phyloP scores from a whole-genome alignment of 2,113 vertebrate species.

The Danio rerio region DNA sequence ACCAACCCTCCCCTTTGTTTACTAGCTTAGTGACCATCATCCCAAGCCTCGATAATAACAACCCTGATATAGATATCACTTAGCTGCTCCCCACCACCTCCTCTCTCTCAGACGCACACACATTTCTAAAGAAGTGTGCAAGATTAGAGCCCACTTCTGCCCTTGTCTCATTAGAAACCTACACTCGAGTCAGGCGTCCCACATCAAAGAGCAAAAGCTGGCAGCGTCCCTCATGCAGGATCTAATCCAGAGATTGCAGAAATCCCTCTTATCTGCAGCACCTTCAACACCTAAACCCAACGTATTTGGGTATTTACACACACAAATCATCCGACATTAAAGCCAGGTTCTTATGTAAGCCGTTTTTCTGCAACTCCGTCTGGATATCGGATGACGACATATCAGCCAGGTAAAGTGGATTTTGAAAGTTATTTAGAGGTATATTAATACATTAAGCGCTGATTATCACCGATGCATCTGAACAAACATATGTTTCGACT shows the following conservation, averaged over 20 bases:
- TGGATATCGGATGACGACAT: conserved; percentile 4
- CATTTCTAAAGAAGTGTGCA: conserved; percentile 6
- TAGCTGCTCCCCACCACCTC: too few species aligned
- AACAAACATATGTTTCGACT: conserved; percentile 18
- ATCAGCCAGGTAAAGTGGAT: conserved; percentile 45
- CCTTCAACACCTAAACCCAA: conserved; percentile 39
- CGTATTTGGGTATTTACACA: conserved; percentile 14
- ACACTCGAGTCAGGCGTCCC: conserved; percentile 22
- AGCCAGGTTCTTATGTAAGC: conserved; percentile 44
- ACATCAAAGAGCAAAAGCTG: conserved; percentile 41
- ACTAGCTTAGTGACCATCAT: conserved; percentile 66
- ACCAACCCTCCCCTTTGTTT: conserved; percentile 69
- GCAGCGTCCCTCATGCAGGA: conserved; percentile 33
- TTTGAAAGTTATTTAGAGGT: conserved; percentile 30
- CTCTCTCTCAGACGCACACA: conserved; percentile 18
- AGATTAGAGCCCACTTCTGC: conserved; percentile 31
- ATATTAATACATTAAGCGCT: background rate
- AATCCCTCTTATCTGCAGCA: conserved; percentile 54
- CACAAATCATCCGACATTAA: conserved; percentile 24
- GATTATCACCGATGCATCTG: conserved; percentile 33
- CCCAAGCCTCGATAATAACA: conserved; percentile 40
- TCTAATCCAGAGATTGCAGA: conserved; percentile 55
- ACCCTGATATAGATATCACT: conserved; percentile 19
- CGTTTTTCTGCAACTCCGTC: conserved; percentile 43
- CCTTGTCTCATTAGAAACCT: conserved; percentile 29